Conservation (phyloP, 2,888 invertebrate species). For the Cheilosia scutellata region DNA sequence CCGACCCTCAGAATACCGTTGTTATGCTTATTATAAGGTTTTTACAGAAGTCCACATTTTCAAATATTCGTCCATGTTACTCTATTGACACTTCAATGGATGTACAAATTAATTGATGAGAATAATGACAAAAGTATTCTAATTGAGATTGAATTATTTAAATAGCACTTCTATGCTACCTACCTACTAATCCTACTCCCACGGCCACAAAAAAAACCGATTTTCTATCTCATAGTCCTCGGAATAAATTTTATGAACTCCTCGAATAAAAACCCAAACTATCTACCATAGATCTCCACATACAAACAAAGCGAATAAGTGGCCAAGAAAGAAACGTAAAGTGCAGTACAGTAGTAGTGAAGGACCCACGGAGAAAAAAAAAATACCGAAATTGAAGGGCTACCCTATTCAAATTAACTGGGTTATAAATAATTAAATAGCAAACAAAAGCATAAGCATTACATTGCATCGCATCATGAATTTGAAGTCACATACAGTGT, state of each 20-base stretch:
- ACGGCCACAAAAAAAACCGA: not conserved
- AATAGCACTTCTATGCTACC: not conserved
- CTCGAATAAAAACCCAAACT: slow-evolving; percentile 14
- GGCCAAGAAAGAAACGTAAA: slow-evolving; percentile 17
- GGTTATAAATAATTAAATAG: slow-evolving; percentile 74
- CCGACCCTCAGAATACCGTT: no score
- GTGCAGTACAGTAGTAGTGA: slow-evolving; percentile 32
- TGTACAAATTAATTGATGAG: not conserved
- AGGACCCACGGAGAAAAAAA: slow-evolving; percentile 42
- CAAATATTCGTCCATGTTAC: no score
- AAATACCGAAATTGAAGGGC: slow-evolving; percentile 43
- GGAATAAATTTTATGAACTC: slow-evolving; percentile 44
- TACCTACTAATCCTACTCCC: not conserved
- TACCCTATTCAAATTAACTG: slow-evolving; percentile 72
- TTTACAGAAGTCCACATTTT: no score
- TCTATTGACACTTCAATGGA: not conserved
- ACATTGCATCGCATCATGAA: slow-evolving; percentile 27
- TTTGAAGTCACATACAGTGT: not conserved
- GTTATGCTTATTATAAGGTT: no score
- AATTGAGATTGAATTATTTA: not conserved
- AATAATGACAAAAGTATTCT: no score
- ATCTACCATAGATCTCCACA: slow-evolving; percentile 6
- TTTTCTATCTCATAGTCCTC: slow-evolving; percentile 38
- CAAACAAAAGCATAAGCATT: slow-evolving; percentile 55
- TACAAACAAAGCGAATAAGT: slow-evolving; percentile 27